Evolutionary conservation across 2,113 vertebrate genomes (phyloP).

Genomic region (Chinchilla lanigera): DNA sequence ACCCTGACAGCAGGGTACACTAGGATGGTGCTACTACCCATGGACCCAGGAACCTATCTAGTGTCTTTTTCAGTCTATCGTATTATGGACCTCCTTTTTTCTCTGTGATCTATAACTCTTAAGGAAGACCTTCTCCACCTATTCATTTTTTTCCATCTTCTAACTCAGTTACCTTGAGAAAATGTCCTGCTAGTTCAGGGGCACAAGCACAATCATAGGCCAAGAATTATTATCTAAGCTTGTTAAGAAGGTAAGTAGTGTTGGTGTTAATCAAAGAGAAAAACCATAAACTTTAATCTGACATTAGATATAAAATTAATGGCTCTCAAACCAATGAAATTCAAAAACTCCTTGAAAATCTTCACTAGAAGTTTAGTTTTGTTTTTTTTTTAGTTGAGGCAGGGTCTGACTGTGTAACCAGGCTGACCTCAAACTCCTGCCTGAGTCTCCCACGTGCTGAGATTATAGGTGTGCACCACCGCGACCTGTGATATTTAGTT

Average conservation of each 20-base stretch:
- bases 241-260: neutral
- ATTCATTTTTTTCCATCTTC: neutral
- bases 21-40: neutral
- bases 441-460: neutral
- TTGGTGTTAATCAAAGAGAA: neutral
- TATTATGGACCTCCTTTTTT: neutral
- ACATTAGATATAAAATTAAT: neutral
- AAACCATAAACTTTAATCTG: neutral
- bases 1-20: neutral
- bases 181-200: constrained; percentile 9
- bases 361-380: constrained; percentile 27
- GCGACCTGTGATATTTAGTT: neutral
- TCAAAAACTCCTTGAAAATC: constrained; percentile 12
- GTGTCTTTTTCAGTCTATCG: neutral
- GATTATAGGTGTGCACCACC: neutral
- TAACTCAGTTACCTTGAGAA: constrained; percentile 2
- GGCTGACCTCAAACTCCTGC: neutral
- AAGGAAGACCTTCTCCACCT: neutral
- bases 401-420: neutral
- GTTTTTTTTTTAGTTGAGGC: neutral
- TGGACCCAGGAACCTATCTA: neutral
- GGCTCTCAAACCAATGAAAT: constrained; percentile 9
- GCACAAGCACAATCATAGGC: constrained; percentile 7
- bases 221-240: constrained; percentile 33
- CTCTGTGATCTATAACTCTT: neutral